Base-by-base conservation (phyloP, 1,140 invertebrate species). In the Drosophila virilis region DNA sequence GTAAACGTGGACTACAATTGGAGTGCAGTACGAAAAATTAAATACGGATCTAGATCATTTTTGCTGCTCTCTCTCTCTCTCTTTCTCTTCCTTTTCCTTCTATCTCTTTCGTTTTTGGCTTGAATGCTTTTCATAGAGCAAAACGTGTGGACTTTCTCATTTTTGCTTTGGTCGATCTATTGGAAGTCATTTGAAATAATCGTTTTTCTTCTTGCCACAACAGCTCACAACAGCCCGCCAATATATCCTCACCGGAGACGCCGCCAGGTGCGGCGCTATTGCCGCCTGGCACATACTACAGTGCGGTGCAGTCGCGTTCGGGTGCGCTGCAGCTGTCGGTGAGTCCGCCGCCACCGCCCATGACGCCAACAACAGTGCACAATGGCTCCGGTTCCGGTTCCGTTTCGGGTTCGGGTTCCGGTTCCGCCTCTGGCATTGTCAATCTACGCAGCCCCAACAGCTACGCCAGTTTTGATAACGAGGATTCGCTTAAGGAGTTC, bases 401-500 rank as follows among this genome's bases (percentile, higher is more conserved):
- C 46, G 67, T 37, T 17, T 73, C 50, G 65, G 22, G 33, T 43
- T 62, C 50, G 33, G 42, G 32, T 55, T 61, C 37, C 0, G 73
- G 62, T 12, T 61, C 58, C 52, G 15, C 51, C 9, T 46, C 42
- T 8, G 54, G 46, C 64, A 35, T 50, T 17, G 13, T 33, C 9
- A 80, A 84, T 60, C 43, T 91, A 74, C 86, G 84, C 28, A 91
- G 90, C 38, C 91, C 91, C 43, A 91, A 77, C 28, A 91, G 88
- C 28, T 91, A 90, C 13, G 76, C 78, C n/a, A 92, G 90, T 74
- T 92, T 90, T 32, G 91, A 92, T 8, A 92, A 92, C 60, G 91
- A 92, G 67, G 91, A 92, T 46, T 91, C 90, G 7, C 71, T 92
- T 6, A 92, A 92, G 60, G 91, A 91, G n/a, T 91, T 91, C 46